These are phyloP conservation scores for Chalcosyrphus nemorum DNA, from an alignment of 2,888 invertebrate species.

Conservation along the genomic window DNA sequence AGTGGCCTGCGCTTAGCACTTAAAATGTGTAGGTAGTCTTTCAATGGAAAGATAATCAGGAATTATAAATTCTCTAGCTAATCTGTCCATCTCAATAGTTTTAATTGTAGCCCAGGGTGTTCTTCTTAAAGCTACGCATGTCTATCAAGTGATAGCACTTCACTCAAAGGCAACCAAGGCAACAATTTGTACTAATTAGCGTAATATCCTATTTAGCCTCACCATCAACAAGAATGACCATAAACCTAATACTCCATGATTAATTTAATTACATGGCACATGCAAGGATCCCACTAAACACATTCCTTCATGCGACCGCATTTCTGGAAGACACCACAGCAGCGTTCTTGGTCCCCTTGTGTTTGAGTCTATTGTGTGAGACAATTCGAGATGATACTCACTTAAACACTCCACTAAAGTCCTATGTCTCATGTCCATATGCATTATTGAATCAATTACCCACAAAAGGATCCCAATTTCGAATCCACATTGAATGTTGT, in stretches of 20 bases:
- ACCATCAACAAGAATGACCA: neutral
- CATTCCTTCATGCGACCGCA: neutral
- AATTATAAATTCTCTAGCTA: neutral
- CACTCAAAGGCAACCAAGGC: slow-evolving; percentile 1
- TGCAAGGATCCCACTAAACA: slow-evolving; percentile 1
- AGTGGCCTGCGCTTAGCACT: neutral
- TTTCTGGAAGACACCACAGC: neutral
- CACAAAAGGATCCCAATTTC: slow-evolving; percentile 59
- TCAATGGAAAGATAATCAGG: neutral
- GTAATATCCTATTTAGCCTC: slow-evolving; percentile 22
- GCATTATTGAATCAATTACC: slow-evolving; percentile 66
- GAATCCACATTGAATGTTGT: slow-evolving; percentile 52
- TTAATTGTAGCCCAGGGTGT: neutral
- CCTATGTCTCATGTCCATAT: neutral
- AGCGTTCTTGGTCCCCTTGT: too few relatives aligned
- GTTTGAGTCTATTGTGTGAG: neutral
- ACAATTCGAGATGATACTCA: neutral
- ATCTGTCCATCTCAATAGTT: neutral
- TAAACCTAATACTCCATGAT: neutral
- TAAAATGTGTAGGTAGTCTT: neutral
- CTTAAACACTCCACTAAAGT: neutral
- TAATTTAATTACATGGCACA: slow-evolving; percentile 30
- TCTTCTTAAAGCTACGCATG: neutral
- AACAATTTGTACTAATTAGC: slow-evolving; percentile 24
- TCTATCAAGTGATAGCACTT: neutral